These are phyloP conservation scores for Latrodectus elegans DNA, from an alignment of 2,888 invertebrate species.

Conservation along the genomic window DNA sequence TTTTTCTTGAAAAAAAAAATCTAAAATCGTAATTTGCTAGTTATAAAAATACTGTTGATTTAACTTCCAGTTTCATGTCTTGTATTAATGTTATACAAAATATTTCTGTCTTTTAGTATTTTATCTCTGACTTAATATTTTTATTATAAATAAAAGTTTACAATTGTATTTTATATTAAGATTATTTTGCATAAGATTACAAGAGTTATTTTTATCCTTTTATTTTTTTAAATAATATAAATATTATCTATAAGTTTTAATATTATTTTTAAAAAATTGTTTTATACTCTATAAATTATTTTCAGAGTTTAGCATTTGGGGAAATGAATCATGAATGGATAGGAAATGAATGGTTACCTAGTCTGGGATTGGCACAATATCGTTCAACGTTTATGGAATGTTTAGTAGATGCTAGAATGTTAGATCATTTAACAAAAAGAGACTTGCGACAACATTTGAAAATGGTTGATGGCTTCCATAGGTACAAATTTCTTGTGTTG, in stretches of 20 bases:
- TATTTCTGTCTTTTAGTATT: no score
- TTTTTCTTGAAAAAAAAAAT: no score
- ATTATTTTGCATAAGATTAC: not conserved
- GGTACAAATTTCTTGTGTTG: conserved; percentile 74
- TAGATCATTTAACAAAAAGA: conserved; percentile 98
- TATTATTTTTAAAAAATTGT: not conserved
- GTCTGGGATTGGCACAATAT: conserved; percentile 96
- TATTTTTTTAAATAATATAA: not conserved
- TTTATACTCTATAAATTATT: not conserved
- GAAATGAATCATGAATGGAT: conserved; percentile 99
- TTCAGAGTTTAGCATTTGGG: conserved; percentile 87
- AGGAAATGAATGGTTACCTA: conserved; percentile 98
- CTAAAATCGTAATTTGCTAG: no score
- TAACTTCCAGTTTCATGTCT: no score
- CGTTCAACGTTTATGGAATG: conserved; percentile 99
- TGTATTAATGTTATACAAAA: no score
- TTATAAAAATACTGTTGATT: no score
- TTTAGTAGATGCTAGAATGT: conserved; percentile 98
- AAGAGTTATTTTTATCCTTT: not conserved
- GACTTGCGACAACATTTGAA: conserved; percentile 97
- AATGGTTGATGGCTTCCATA: conserved; percentile 99
- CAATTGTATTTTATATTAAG: not conserved
- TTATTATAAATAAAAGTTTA: not conserved
- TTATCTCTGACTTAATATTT: no score
- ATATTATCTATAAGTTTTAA: not conserved